Conservation (phyloP, 2,888 invertebrate species). For the Fragum sueziense region DNA sequence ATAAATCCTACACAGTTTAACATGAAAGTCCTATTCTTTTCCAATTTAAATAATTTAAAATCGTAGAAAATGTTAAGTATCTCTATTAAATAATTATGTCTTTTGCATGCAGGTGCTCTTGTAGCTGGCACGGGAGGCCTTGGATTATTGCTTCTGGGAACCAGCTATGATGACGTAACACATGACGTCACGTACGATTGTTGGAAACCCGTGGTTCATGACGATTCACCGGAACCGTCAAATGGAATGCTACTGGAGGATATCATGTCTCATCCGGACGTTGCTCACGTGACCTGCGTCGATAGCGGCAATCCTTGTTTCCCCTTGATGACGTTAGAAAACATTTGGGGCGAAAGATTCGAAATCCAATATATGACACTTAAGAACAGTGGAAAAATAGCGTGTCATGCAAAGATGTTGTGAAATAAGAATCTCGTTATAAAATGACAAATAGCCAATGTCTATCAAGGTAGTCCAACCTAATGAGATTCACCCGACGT, state of each 20-base stretch:
- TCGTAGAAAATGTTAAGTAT: too few relatives aligned
- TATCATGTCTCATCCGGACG: slow-evolving; percentile 22
- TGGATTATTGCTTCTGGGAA: slow-evolving; percentile 23
- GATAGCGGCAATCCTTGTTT: not conserved
- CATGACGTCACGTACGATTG: slow-evolving; percentile 29
- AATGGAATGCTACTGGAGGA: slow-evolving; percentile 38
- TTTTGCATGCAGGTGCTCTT: slow-evolving; percentile 17
- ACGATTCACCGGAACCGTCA: slow-evolving; percentile 29
- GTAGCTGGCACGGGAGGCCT: slow-evolving; percentile 16
- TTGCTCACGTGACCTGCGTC: slow-evolving; percentile 15
- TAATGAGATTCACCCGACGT: too few relatives aligned
- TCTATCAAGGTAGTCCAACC: too few relatives aligned
- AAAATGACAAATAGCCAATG: too few relatives aligned
- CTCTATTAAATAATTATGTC: too few relatives aligned
- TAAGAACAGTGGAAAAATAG: not conserved
- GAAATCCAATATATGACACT: slow-evolving; percentile 31
- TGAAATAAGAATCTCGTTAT: too few relatives aligned
- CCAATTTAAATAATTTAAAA: too few relatives aligned
- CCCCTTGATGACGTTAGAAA: slow-evolving; percentile 31
- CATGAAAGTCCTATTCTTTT: too few relatives aligned
- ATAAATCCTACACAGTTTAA: too few relatives aligned
- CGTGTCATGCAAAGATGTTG: slow-evolving; percentile 30
- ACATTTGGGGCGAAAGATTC: slow-evolving; percentile 40
- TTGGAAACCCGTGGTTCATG: slow-evolving; percentile 48
- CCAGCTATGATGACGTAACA: not conserved